Conservation (phyloP, 2,888 invertebrate species). For the Ommatoiulus sabulosus region DNA sequence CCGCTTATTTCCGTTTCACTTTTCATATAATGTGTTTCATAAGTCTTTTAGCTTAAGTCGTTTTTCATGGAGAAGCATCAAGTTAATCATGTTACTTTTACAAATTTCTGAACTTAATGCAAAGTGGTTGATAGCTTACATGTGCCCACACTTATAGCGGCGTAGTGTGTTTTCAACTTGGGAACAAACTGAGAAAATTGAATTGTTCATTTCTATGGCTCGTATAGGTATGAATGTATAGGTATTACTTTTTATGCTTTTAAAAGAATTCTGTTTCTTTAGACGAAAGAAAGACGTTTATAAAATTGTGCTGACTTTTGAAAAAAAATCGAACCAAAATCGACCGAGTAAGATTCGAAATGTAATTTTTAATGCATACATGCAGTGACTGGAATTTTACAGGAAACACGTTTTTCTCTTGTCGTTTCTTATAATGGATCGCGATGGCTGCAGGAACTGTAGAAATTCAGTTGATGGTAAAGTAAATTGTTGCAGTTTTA, state of each 20-base stretch:
- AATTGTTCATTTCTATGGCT: not conserved
- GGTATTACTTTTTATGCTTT: not conserved
- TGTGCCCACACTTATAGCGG: not conserved
- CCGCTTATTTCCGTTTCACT: too few relatives aligned
- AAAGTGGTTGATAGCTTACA: not conserved
- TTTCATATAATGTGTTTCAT: too few relatives aligned
- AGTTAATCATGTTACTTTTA: not conserved
- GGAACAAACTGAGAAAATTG: not conserved
- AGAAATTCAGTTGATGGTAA: not conserved
- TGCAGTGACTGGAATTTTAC: not conserved
- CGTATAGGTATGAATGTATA: too few relatives aligned
- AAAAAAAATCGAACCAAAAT: slow-evolving; percentile 19
- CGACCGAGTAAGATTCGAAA: not conserved
- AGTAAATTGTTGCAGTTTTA: not conserved
- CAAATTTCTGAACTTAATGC: not conserved
- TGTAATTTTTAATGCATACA: not conserved
- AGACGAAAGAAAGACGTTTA: not conserved
- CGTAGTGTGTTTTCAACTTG: not conserved
- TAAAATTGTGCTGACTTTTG: not conserved
- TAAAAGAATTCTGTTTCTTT: not conserved
- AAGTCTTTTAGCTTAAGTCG: too few relatives aligned
- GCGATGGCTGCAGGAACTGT: not conserved
- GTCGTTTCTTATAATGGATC: not conserved
- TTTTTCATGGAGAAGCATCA: too few relatives aligned
- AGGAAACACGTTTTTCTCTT: too few relatives aligned